Evolutionary conservation across 2,888 invertebrate species (phyloP).

Genomic region (Rhamphomyia laevipes): DNA sequence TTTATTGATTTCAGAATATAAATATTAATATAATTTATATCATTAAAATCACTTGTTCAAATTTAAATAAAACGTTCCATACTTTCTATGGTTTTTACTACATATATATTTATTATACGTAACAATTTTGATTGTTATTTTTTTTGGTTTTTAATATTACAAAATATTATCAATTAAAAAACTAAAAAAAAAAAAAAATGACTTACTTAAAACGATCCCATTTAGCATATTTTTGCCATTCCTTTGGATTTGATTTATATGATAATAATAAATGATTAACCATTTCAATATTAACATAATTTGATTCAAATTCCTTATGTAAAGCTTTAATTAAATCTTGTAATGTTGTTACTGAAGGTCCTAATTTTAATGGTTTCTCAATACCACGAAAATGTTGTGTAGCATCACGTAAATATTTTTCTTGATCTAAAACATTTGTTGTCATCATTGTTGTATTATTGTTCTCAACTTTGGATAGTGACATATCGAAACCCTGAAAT

Average conservation of each 20-base stretch:
- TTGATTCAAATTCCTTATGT: constrained; percentile 62
- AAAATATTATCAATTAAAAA: too few species aligned
- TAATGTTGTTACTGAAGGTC: constrained; percentile 38
- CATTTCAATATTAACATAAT: constrained; percentile 81
- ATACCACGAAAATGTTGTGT: constrained; percentile 34
- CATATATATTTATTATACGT: too few species aligned
- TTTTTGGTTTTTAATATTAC: too few species aligned
- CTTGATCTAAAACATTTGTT: constrained; percentile 20
- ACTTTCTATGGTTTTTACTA: too few species aligned
- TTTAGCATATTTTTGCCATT: constrained; percentile 92
- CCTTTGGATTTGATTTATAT: constrained; percentile 78
- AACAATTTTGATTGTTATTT: too few species aligned
- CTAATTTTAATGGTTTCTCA: constrained; percentile 35
- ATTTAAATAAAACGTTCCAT: too few species aligned
- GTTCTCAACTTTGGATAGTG: constrained; percentile 27
- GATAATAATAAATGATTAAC: constrained; percentile 63
- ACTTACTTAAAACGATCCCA: constrained; percentile 79
- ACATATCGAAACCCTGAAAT: constrained; percentile 22
- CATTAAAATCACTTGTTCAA: too few species aligned
- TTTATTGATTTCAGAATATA: too few species aligned
- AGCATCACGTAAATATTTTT: constrained; percentile 31
- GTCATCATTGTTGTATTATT: too few species aligned
- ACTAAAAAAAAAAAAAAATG: background rate
- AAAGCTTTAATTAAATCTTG: constrained; percentile 56
- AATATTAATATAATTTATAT: too few species aligned